These are phyloP conservation scores for Hemiprocne comata DNA, from an alignment of 2,113 vertebrate genomes.

Conservation along the genomic window DNA sequence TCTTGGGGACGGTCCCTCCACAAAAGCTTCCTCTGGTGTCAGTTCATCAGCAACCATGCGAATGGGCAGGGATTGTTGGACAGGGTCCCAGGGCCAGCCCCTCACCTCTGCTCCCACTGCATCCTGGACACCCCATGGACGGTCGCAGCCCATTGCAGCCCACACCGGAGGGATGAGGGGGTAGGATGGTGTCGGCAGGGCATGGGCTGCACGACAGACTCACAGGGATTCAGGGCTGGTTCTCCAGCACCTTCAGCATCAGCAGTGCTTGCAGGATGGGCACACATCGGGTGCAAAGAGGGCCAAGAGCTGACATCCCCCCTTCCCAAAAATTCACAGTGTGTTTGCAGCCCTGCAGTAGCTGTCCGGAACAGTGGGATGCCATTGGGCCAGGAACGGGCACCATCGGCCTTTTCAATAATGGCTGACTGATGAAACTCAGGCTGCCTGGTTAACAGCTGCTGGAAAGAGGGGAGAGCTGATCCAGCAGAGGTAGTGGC, in stretches of 20 bases:
- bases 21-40: background rate
- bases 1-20: background rate
- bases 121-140: background rate
- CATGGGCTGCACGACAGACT: background rate
- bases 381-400: accelerated
- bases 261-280: background rate
- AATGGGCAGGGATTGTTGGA: background rate
- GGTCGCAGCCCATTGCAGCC: background rate
- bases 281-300: background rate
- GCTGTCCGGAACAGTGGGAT: accelerated
- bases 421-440: accelerated
- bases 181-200: background rate
- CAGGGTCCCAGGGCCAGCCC: background rate
- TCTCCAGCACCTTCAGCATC: background rate
- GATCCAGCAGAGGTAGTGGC: background rate
- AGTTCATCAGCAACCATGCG: background rate
- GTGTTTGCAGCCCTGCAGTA: accelerated
- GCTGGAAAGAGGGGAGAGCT: background rate
- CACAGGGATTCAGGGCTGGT: background rate
- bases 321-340: background rate
- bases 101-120: background rate
- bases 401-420: background rate
- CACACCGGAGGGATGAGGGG: background rate
- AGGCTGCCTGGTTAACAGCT: background rate
- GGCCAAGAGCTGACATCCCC: background rate